Percentiles rank a stretch among this genome's conserved stretches.
Evolutionary conservation across 2,888 invertebrate species (phyloP).

Genomic region (Gibbula magus): DNA sequence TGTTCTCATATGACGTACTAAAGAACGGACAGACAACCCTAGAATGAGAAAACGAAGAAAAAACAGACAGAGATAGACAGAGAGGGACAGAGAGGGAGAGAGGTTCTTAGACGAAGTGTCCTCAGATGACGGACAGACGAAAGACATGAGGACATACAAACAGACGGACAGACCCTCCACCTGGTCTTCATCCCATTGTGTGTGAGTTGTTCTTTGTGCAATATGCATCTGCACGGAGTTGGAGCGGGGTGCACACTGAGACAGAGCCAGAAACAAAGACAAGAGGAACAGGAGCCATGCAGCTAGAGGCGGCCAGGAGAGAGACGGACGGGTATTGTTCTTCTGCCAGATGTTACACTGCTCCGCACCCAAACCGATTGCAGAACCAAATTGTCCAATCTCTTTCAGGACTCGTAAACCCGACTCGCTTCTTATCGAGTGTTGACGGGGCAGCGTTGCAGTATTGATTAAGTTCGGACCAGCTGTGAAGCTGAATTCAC

Average conservation of each 20-base stretch:
- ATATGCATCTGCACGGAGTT: neutral
- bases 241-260: neutral
- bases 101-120: no score
- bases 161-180: neutral
- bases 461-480: neutral
- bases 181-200: neutral
- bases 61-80: no score
- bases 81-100: no score
- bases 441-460: neutral
- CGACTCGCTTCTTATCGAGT: neutral
- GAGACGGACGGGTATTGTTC: neutral
- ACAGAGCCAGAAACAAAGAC: neutral
- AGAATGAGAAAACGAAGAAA: no score
- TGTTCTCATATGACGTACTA: no score
- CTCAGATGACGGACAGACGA: neutral
- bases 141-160: neutral
- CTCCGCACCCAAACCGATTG: neutral
- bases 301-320: neutral
- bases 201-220: neutral
- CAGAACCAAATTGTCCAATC: neutral
- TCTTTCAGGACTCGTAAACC: slow-evolving; percentile 6
- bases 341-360: neutral
- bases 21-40: no score
- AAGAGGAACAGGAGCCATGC: neutral
- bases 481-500: neutral